Evolutionary conservation across 2,888 invertebrate species (phyloP), one percentile per base, ranked within the genome.

Genomic region (Girardia tigrina): DNA sequence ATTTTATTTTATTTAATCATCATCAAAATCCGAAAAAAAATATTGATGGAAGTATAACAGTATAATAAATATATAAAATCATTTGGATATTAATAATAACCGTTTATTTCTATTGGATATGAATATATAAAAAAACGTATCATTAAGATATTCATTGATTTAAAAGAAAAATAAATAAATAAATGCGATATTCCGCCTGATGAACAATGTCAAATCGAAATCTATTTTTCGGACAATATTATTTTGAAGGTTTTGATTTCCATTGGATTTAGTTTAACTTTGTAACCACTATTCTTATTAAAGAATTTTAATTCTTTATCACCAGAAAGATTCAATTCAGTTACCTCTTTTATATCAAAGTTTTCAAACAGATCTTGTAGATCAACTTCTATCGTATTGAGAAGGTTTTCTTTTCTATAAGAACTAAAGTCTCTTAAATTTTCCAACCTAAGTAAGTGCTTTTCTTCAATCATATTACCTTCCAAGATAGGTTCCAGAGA

Each of bases 311-410:
- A 12, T 36, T 36, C 36, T 36, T 36, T 36, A 36, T 36, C 36
- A 16, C 36, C 36, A 12, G 36, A 8, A 12, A 36, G 16, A 36
- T 36, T 36, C 36, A 36, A 12, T 36, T 36, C 36, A 16, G 16
- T 36, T 36, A 16, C 36, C 16, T 36, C 36, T 12, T 8, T 36
- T 16, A 83, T 79, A 12, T 79, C 78, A 75, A 82, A 81, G 23
- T 80, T 78, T 12, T 75, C 73, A 77, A 83, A 82, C 72, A 83
- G 77, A 36, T 78, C 78, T 81, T 80, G 79, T 23, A 86, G 79
- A 70, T 81, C 79, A 0, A 86, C 79, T 1, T 79, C 79, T 2
- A 80, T 82, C 16, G 83, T 80, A 69, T 80, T 75, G 0, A 84
- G 83, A 26, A 82, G 77, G 0, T 76, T 76, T 1, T 79, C 73